Base-by-base conservation (phyloP, 1,140 invertebrate species). In the Drosophila orena region DNA sequence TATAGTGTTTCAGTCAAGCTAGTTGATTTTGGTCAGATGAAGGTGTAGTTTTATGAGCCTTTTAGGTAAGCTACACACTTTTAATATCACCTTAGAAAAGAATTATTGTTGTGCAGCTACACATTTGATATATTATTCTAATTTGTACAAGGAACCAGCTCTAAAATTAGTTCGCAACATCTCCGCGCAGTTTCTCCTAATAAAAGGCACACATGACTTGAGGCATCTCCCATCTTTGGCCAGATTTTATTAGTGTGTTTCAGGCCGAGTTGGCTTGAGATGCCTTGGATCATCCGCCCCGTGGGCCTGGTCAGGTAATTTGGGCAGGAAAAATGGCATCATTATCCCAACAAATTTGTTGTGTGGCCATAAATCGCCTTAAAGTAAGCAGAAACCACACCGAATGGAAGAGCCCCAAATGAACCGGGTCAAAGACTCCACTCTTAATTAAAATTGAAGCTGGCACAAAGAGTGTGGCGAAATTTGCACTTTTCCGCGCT, bases 381-480 rank as follows among this genome's bases (percentile, higher is more conserved):
- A 77, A 70, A 78, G 64, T 62, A 81, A 76, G 75, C 75, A 54
- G 14, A 57, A 47, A 15, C 15, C 58, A 17, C 22, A 17, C 20
- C 20, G 30, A 40, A 54, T 24, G 37, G 27, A 64, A 43, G 11
- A 38, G 14, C n/a, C 53, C 11, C 2, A 56, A 42, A 15, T 55
- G 22, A 15, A 24, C 22, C 34, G 11, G 46, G 65, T 50, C 34
- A 52, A 43, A 43, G 70, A 57, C 30, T 53, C 17, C 6, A 50
- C 74, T 69, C 74, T 71, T 86, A 88, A 88, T 86, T 86, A 86
- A 86, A 88, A 81, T 81, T 81, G 79, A 86, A 86, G 81, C 80
- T 69, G 72, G 46, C 50, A 61, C 59, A 59, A 54, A 66, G 64
- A 76, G 54, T 66, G 55, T 70, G 70, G 52, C 57, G 37, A 11